Conservation (phyloP, 2,797 vertebrate genomes). For the Phrynocephalus forsythii region DNA sequence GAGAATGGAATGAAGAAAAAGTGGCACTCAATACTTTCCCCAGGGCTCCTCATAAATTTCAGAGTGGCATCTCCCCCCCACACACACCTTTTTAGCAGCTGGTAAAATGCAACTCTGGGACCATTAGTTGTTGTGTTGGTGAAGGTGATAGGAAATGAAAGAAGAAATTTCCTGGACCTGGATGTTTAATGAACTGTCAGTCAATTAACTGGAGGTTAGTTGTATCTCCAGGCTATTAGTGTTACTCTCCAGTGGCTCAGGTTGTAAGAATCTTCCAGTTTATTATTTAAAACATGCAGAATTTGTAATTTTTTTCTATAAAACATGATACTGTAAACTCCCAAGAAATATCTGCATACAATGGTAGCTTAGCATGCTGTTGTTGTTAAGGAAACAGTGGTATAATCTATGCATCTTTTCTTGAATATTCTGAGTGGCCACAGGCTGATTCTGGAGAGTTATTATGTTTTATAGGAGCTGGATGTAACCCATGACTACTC, state of each 20-base stretch:
- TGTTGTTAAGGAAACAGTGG: not conserved
- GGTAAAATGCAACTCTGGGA: conserved; percentile 55
- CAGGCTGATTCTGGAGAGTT: not conserved
- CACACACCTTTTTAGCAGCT: conserved; percentile 31
- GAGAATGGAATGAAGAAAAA: conserved; percentile 37
- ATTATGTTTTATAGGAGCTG: not conserved
- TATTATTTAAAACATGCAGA: conserved; percentile 14
- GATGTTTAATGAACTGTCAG: conserved; percentile 57
- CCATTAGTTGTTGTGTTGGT: conserved; percentile 40
- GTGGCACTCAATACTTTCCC: conserved; percentile 51
- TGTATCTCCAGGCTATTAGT: conserved; percentile 35
- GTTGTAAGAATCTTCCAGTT: conserved; percentile 26
- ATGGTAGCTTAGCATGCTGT: not conserved
- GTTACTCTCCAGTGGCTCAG: not conserved
- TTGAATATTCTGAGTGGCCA: not conserved
- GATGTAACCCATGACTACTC: not conserved
- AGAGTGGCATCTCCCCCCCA: conserved; percentile 50
- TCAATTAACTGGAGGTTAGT: conserved; percentile 44
- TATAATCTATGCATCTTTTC: not conserved
- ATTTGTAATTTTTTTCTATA: conserved; percentile 30
- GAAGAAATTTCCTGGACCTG: conserved; percentile 42
- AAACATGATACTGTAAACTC: conserved; percentile 25
- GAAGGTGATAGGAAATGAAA: conserved; percentile 53
- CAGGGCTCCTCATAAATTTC: conserved; percentile 59
- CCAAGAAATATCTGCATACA: not conserved